Conservation (phyloP, 2,797 vertebrate species). For the Protonibea diacanthus region DNA sequence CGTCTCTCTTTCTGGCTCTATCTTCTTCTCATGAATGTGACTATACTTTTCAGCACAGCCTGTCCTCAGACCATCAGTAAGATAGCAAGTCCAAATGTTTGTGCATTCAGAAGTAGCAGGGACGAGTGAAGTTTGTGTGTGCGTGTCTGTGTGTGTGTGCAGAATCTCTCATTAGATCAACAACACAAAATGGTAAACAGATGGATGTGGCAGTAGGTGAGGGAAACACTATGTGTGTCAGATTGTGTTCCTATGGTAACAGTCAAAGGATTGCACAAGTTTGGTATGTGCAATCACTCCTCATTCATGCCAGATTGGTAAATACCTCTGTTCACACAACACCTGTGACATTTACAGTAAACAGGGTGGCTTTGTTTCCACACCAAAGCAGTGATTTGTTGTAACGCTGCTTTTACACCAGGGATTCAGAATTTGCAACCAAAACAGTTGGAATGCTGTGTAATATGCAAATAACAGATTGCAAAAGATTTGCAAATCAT, state of each 20-base stretch:
- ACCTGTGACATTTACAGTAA: constrained; percentile 25
- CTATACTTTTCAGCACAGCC: constrained; percentile 16
- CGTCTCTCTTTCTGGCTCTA: constrained; percentile 21
- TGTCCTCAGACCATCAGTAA: constrained; percentile 27
- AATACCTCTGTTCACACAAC: constrained; percentile 34
- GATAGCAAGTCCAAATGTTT: constrained; percentile 39
- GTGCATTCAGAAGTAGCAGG: constrained; percentile 33
- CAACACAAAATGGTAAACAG: constrained; percentile 71
- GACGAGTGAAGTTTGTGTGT: constrained; percentile 31
- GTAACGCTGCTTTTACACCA: neutral
- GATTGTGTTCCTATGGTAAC: constrained; percentile 71
- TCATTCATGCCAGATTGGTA: constrained; percentile 34
- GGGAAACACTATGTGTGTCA: constrained; percentile 45
- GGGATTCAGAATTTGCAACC: neutral
- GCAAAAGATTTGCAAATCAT: too few relatives aligned
- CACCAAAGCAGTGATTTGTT: neutral
- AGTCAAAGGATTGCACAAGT: constrained; percentile 52
- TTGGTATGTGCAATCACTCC: constrained; percentile 33
- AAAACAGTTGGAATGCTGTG: too few relatives aligned
- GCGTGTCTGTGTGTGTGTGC: constrained; percentile 25
- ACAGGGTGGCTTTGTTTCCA: constrained; percentile 20
- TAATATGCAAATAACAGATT: too few relatives aligned
- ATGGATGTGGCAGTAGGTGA: constrained; percentile 71
- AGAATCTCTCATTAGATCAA: constrained; percentile 62
- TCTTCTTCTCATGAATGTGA: constrained; percentile 20